phyloP scores from a whole-genome alignment of 2,797 vertebrate species.

The Champsocephalus gunnari region DNA sequence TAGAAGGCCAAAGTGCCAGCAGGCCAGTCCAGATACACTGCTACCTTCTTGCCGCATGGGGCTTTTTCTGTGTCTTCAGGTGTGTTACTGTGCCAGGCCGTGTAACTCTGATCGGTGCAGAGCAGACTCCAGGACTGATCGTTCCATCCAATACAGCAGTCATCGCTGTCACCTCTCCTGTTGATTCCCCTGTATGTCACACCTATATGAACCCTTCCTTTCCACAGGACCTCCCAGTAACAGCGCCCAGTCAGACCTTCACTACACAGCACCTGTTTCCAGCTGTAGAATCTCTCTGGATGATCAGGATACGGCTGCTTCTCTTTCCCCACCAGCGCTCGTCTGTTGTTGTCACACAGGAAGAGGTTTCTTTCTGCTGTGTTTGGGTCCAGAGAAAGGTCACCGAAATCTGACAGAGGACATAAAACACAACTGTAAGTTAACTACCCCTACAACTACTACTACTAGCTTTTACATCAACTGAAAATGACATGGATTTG shows the following conservation, averaged over 20 bases:
- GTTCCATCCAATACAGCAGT: slow-evolving; percentile 31
- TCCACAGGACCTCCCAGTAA: slow-evolving; percentile 51
- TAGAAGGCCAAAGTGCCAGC: slow-evolving; percentile 47
- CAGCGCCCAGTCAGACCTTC: slow-evolving; percentile 26
- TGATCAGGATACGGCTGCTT: slow-evolving; percentile 32
- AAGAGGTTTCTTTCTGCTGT: slow-evolving; percentile 33
- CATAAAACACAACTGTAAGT: neutral
- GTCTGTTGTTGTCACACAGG: slow-evolving; percentile 9
- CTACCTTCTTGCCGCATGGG: slow-evolving; percentile 8
- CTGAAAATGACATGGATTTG: neutral
- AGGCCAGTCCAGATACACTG: slow-evolving; percentile 44
- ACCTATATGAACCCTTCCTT: slow-evolving; percentile 16
- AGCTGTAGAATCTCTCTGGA: slow-evolving; percentile 30
- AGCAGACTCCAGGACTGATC: slow-evolving; percentile 46
- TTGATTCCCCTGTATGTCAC: slow-evolving; percentile 36
- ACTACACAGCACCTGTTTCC: slow-evolving; percentile 18
- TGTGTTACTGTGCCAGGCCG: slow-evolving; percentile 36
- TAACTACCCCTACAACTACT: neutral
- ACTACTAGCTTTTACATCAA: neutral
- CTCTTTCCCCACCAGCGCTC: slow-evolving; percentile 2
- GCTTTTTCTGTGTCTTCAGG: neutral
- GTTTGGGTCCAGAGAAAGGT: slow-evolving; percentile 42
- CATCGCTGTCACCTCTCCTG: slow-evolving; percentile 5
- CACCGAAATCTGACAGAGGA: slow-evolving; percentile 17
- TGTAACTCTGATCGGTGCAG: slow-evolving; percentile 30